These are phyloP conservation scores for Dromococcyx pavoninus DNA, from an alignment of 2,797 vertebrate genomes.

Conservation along the genomic window DNA sequence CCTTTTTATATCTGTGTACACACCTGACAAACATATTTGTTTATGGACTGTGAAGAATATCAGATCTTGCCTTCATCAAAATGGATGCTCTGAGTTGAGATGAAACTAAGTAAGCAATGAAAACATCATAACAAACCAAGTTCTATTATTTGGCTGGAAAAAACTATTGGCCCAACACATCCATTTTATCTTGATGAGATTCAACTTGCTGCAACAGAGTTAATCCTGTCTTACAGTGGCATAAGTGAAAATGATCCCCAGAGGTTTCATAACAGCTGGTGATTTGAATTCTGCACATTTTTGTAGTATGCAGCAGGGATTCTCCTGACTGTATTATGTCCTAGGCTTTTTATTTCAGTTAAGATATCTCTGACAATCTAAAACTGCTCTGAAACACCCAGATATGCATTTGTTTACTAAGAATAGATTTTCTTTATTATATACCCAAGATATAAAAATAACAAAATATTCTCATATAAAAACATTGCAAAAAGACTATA, in stretches of 20 bases:
- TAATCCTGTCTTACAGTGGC: not conserved
- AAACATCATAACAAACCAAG: not conserved
- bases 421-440: not conserved
- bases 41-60: not conserved
- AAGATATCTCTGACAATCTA: not conserved
- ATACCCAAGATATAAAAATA: not conserved
- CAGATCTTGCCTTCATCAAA: not conserved
- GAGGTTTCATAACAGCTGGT: not conserved
- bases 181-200: not conserved
- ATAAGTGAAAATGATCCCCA: not conserved
- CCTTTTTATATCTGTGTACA: not conserved
- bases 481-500: not conserved
- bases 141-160: not conserved
- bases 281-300: not conserved
- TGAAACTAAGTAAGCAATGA: not conserved
- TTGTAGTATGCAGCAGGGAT: not conserved
- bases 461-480: not conserved
- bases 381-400: not conserved
- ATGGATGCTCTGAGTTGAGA: not conserved
- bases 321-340: not conserved
- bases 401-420: not conserved
- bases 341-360: not conserved
- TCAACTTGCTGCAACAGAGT: not conserved
- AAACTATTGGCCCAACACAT: not conserved
- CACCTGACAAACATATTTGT: fast-evolving